Percentiles rank a stretch among this genome's conserved stretches.
These are phyloP conservation scores for Bos indicus DNA, from an alignment of 2,113 vertebrate genomes.

Conservation along the genomic window DNA sequence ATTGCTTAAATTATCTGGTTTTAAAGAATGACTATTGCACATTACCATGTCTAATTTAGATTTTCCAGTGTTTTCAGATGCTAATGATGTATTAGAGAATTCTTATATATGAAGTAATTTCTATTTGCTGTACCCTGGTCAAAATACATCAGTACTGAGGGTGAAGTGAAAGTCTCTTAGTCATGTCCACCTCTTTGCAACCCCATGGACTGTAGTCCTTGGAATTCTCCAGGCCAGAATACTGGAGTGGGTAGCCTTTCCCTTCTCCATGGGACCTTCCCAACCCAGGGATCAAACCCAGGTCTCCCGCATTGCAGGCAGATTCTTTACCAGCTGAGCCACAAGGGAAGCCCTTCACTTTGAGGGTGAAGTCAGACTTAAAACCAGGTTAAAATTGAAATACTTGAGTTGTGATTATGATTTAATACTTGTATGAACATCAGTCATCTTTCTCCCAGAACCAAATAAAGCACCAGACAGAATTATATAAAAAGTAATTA, in stretches of 20 bases:
- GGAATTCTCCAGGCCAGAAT: background rate
- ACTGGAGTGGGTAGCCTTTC: background rate
- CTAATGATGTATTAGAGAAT: background rate
- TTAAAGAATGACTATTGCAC: background rate
- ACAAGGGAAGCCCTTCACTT: background rate
- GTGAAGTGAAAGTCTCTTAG: background rate
- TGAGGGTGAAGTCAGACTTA: background rate
- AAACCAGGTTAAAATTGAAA: background rate
- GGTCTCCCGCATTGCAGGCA: background rate
- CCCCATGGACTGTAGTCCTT: background rate
- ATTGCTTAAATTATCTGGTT: background rate
- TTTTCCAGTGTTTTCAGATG: slow-evolving; percentile 10
- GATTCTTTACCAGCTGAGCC: background rate
- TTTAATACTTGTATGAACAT: slow-evolving; percentile 1
- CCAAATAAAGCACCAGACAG: slow-evolving; percentile 62
- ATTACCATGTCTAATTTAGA: background rate
- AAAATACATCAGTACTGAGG: background rate
- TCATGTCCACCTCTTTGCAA: background rate
- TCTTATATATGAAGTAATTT: background rate
- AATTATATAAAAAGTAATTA: slow-evolving; percentile 53
- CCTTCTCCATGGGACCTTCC: background rate
- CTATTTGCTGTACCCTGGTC: background rate
- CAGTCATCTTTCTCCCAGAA: background rate
- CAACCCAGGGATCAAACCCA: background rate
- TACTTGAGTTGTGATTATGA: background rate